phyloP scores from a whole-genome alignment of 2,888 invertebrate genomes.

The Alloplasta piceator region DNA sequence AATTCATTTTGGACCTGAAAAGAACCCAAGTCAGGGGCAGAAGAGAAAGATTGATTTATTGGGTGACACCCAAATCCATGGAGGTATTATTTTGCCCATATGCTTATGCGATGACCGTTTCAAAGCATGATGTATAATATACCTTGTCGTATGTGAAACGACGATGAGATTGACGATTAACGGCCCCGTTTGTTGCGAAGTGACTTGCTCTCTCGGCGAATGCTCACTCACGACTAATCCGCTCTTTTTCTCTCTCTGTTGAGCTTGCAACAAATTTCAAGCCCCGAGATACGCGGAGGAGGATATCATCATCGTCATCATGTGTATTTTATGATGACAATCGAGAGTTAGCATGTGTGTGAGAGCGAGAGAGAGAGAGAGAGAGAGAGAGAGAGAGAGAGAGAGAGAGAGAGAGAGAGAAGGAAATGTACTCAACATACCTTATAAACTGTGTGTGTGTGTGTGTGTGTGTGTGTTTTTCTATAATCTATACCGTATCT shows the following conservation, averaged over 20 bases:
- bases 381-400: constrained; percentile 32
- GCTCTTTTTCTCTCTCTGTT: background rate
- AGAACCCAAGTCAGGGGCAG: background rate
- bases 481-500: too few relatives aligned
- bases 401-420: constrained; percentile 15
- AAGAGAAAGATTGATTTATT: background rate
- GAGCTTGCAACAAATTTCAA: background rate
- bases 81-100: too few relatives aligned
- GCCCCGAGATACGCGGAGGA: constrained; percentile 5
- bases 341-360: background rate
- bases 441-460: too few relatives aligned
- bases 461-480: too few relatives aligned
- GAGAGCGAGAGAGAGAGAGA: background rate
- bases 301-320: constrained; percentile 39
- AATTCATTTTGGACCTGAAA: background rate
- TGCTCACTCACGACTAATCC: constrained; percentile 41
- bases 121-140: too few relatives aligned
- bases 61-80: background rate
- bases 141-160: too few relatives aligned
- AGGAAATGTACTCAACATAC: background rate
- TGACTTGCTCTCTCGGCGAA: constrained; percentile 28
- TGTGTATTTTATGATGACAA: constrained; percentile 1
- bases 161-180: too few relatives aligned
- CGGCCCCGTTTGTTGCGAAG: too few relatives aligned
- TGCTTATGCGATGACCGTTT: too few relatives aligned